These are phyloP conservation scores for Coecobrya sp. DNA, from an alignment of 2,888 invertebrate species.

Conservation along the genomic window DNA sequence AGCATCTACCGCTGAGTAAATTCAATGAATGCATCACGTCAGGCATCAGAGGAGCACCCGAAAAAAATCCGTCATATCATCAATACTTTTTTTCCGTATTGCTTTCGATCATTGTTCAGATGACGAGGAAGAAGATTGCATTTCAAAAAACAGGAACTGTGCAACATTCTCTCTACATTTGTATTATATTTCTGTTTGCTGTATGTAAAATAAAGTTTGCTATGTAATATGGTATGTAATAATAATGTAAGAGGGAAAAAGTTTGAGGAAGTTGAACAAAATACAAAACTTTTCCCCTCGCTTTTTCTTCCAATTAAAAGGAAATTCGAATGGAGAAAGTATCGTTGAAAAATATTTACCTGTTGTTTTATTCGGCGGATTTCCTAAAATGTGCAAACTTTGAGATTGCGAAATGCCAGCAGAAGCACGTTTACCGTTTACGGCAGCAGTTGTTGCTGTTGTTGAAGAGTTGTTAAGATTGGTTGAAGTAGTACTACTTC, in stretches of 20 bases:
- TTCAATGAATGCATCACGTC: constrained; percentile 80
- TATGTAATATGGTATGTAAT: background rate
- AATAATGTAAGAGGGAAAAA: background rate
- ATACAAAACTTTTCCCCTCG: background rate
- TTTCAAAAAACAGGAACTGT: background rate
- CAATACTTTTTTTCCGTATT: constrained; percentile 14
- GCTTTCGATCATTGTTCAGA: constrained; percentile 19
- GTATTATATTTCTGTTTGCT: too few relatives aligned
- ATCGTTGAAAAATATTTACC: constrained; percentile 36
- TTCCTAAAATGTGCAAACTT: constrained; percentile 69
- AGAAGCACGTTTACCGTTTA: constrained; percentile 61
- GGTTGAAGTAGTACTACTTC: constrained; percentile 62
- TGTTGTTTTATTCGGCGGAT: constrained; percentile 53
- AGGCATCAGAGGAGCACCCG: constrained; percentile 66
- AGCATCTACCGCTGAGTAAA: constrained; percentile 67
- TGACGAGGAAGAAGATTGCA: background rate
- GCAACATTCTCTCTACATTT: background rate
- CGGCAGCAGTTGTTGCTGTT: constrained; percentile 10
- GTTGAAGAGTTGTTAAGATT: constrained; percentile 38
- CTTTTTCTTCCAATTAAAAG: constrained; percentile 7
- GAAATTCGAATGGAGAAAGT: constrained; percentile 27
- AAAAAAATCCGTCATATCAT: background rate
- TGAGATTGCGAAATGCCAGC: constrained; percentile 69
- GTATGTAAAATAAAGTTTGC: background rate
- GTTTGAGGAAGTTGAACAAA: background rate